A percentile compares a stretch with the other conserved stretches of the same genome.
These are phyloP conservation scores for Sterrhoptilus dennistouni DNA, from an alignment of 2,113 vertebrate genomes.

Conservation along the genomic window DNA sequence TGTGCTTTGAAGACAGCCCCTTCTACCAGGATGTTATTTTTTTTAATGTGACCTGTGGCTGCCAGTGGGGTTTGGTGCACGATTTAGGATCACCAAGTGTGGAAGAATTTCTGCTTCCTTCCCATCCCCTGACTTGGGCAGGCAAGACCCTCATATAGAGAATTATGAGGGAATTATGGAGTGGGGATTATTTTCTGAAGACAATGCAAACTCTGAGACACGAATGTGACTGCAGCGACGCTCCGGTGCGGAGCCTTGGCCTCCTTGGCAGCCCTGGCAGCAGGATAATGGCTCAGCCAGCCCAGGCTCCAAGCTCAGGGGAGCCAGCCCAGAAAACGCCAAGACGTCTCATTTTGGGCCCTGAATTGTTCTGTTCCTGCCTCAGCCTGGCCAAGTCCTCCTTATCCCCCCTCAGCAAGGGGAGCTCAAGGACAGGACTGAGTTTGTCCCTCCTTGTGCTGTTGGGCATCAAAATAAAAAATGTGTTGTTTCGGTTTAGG, in stretches of 20 bases:
- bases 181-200: neutral
- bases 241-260: neutral
- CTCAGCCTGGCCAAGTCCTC: neutral
- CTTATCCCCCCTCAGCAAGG: neutral
- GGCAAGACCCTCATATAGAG: neutral
- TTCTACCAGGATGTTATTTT: constrained; percentile 41
- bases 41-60: constrained; percentile 51
- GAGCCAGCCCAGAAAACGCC: neutral
- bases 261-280: constrained; percentile 48
- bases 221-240: neutral
- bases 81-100: fast-evolving
- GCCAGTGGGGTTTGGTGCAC: fast-evolving
- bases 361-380: neutral
- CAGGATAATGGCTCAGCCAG: neutral
- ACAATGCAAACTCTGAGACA: neutral
- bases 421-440: neutral
- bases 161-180: fast-evolving
- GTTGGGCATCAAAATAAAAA: too few species aligned
- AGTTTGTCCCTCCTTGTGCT: neutral
- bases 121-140: neutral
- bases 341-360: neutral
- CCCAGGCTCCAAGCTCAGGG: neutral
- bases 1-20: constrained; percentile 66
- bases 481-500: too few species aligned
- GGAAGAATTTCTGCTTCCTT: neutral